Percentiles rank a stretch among this genome's conserved stretches.
These are phyloP conservation scores for Polypedilum vanderplanki DNA, from an alignment of 1,140 invertebrate genomes.

Conservation along the genomic window DNA sequence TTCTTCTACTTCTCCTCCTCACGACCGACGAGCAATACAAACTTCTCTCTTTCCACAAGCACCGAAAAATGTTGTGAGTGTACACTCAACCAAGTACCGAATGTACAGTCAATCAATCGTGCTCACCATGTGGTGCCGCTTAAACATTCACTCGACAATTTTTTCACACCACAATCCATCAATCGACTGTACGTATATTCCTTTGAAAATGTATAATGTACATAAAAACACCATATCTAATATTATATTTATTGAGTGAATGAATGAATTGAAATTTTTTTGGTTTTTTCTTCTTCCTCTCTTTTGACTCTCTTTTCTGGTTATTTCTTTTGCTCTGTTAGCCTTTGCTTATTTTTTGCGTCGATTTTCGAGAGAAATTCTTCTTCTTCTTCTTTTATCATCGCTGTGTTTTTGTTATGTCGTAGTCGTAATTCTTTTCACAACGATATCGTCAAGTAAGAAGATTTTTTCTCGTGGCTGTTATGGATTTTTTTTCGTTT, in stretches of 20 bases:
- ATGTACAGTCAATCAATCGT: constrained; percentile 8
- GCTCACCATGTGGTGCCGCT: constrained; percentile 15
- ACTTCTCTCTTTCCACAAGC: constrained; percentile 1
- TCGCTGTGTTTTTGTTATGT: neutral
- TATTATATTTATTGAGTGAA: constrained; percentile 29
- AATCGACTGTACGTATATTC: constrained; percentile 2
- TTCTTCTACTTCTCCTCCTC: constrained; percentile 9
- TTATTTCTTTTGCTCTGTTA: constrained; percentile 19
- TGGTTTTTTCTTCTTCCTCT: constrained; percentile 25
- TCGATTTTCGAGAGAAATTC: constrained; percentile 23
- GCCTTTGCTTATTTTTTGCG: constrained; percentile 17
- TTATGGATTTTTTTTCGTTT: neutral
- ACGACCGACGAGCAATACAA: neutral
- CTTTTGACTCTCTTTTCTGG: neutral
- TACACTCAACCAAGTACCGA: constrained; percentile 2
- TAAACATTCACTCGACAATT: constrained; percentile 21
- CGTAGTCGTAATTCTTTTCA: constrained; percentile 4
- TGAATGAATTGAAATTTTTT: constrained; percentile 29
- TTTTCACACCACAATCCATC: constrained; percentile 26
- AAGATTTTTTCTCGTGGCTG: neutral
- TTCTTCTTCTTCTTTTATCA: neutral
- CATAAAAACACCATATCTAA: constrained; percentile 29
- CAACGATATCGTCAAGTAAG: neutral
- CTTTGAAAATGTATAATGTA: constrained; percentile 29
- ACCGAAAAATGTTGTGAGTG: constrained; percentile 12